phyloP scores from a whole-genome alignment of 1,140 invertebrate genomes.

The Eueides isabella region DNA sequence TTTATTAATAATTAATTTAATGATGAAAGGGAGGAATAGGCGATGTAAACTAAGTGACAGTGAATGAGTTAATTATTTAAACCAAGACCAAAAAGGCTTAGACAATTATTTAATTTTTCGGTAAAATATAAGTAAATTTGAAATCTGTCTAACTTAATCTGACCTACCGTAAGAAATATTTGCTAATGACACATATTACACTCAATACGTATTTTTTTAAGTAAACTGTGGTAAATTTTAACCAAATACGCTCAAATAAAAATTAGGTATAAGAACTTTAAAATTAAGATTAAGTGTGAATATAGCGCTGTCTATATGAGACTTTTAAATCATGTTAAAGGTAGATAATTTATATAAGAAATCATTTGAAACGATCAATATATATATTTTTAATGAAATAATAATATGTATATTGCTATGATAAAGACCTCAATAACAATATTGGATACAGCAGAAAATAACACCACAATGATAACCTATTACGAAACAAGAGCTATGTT shows the following conservation, averaged over 20 bases:
- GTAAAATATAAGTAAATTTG: no score
- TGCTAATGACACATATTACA: no score
- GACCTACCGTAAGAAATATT: no score
- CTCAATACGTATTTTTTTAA: not conserved
- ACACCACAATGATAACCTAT: slow-evolving; percentile 19
- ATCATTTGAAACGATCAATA: not conserved
- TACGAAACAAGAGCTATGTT: not conserved
- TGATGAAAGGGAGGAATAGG: no score
- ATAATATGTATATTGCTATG: not conserved
- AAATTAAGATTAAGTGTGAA: not conserved
- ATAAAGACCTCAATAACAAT: not conserved
- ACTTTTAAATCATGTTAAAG: not conserved
- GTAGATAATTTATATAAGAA: not conserved
- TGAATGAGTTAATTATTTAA: no score
- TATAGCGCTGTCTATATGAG: no score
- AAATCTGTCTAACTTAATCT: no score
- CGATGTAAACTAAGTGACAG: no score
- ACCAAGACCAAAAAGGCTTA: no score
- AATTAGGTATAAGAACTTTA: not conserved
- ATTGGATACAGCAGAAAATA: slow-evolving; percentile 13
- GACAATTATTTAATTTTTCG: no score
- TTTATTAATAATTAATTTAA: no score
- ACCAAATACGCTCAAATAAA: not conserved
- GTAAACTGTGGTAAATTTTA: not conserved
- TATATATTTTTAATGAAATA: not conserved